phyloP scores from a whole-genome alignment of 2,888 invertebrate species.

The Acanthosoma haemorrhoidale region DNA sequence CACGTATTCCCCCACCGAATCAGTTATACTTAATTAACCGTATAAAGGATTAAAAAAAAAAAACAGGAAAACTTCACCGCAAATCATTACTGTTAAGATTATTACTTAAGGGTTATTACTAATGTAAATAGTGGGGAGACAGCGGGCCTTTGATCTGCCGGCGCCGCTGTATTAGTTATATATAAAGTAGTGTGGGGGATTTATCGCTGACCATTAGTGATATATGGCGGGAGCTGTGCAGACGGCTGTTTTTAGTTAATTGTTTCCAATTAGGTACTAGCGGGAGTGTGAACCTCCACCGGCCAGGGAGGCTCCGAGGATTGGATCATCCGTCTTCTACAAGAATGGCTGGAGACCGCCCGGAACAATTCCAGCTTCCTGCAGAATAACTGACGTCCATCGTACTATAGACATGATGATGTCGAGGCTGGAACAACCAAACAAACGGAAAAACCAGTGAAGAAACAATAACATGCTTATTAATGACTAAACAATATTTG shows the following conservation, averaged over 20 bases:
- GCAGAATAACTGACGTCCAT: no score
- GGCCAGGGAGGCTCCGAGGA: background rate
- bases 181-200: background rate
- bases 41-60: constrained; percentile 7
- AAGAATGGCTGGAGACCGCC: no score
- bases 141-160: background rate
- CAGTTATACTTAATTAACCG: constrained; percentile 5
- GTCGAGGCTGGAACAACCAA: no score
- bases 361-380: no score
- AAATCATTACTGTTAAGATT: background rate
- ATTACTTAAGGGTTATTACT: constrained; percentile 8
- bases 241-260: constrained; percentile 10
- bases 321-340: background rate
- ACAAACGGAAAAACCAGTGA: no score
- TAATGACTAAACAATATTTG: no score
- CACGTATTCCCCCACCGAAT: background rate
- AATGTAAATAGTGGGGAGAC: constrained; percentile 1
- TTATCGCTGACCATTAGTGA: constrained; percentile 1
- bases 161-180: background rate
- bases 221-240: constrained; percentile 15
- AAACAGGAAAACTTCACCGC: no score
- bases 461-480: no score
- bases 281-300: background rate
- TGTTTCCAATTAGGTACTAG: constrained; percentile 16
- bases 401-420: no score